Percentiles rank a stretch among this genome's conserved stretches.
Conservation (phyloP, 2,797 vertebrate genomes). For the Glossophaga mutica region DNA sequence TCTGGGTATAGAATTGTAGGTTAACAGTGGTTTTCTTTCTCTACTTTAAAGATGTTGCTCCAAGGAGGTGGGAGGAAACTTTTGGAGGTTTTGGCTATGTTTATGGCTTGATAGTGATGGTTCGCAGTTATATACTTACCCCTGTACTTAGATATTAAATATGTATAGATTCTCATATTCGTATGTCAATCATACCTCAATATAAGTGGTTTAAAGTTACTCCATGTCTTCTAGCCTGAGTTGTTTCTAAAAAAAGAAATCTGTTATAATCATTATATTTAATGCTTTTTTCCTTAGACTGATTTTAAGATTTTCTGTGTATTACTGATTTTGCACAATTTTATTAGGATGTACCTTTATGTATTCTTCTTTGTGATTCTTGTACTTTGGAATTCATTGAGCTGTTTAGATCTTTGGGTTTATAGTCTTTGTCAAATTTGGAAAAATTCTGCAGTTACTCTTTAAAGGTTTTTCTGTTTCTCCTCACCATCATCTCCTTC, state of each 20-base stretch:
- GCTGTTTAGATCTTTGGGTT: background rate
- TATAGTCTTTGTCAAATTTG: background rate
- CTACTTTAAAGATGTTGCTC: background rate
- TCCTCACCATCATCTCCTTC: background rate
- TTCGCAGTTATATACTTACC: background rate
- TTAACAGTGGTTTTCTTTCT: background rate
- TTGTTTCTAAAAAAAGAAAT: background rate
- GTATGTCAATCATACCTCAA: background rate
- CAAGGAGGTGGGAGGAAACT: background rate
- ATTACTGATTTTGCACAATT: background rate
- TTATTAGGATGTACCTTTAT: background rate
- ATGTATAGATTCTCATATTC: background rate
- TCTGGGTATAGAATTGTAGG: background rate
- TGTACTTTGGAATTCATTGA: background rate
- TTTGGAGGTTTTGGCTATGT: background rate
- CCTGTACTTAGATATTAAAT: background rate
- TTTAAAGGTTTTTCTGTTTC: background rate
- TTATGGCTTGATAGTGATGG: background rate
- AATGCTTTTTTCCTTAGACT: background rate
- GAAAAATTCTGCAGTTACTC: background rate
- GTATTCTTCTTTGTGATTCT: background rate
- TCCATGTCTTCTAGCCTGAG: background rate
- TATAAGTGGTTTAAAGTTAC: background rate
- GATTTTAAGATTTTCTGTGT: background rate
- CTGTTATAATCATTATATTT: background rate